Base-by-base conservation (phyloP, 2,113 vertebrate species). In the Circaetus gallicus region DNA sequence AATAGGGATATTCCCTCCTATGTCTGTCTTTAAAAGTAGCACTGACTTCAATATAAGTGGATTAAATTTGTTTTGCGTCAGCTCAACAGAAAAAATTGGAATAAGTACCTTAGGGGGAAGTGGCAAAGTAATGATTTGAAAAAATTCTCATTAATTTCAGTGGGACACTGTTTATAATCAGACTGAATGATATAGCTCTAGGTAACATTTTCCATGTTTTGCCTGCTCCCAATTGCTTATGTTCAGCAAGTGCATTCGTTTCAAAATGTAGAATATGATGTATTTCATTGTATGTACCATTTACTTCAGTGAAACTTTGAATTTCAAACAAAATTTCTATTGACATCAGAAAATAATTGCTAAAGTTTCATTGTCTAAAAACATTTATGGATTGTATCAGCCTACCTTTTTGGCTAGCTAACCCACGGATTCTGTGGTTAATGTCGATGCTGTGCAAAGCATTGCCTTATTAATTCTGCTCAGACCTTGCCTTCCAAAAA, bases 381-480 rank as follows among this genome's bases (percentile, higher is more conserved):
- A 53, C 13, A 21, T 7, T 32, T 9, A 7, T 7, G 5, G 17
- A 21, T 2, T 29, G 4, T 21, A 40, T 86, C 47, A 63, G 11
- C 13, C 21, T 84, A 55, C 29, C 29, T 71, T 31, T 73, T 32
- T 74, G 52, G 15, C 32, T 67, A 47, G 42, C 19, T 42, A 62
- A 4, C 5, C 11, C 17, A 10, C 24, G 42, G 45, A 43, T 42
- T 29, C 52, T 36, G 34, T 31, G 26, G 59, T 58, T 45, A 52
- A 11, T 0, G 1, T 32, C 0, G 0, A 8, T 42, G 65, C 34
- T 50, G 67, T 86, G 58, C 36, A 40, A 14, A 69, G 45, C 43
- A 71, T 73, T 91, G 63, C 55, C 77, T 91, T 47, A 82, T 95
- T 97, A 86, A 95, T 95, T 95, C 89, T 94, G 52, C 63, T 91